Base-by-base conservation (phyloP, 2,888 invertebrate genomes). In the Beris chalybata region DNA sequence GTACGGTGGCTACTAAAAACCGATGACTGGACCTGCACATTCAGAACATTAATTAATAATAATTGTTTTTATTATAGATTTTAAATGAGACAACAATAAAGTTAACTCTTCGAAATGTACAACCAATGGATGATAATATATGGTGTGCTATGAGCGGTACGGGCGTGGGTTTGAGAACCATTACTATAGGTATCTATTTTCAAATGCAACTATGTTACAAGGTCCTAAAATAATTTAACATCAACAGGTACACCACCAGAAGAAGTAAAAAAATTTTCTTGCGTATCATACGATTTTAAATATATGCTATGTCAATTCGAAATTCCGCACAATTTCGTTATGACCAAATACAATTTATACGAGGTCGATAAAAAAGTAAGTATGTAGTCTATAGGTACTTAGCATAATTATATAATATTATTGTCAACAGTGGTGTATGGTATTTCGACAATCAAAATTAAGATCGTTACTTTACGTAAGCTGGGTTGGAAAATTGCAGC, bases 221-320 rank as follows among this genome's bases (percentile, higher is more conserved):
- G 22, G 22, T 3, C 3, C 22, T 22, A 22, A 22, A 38, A 38
- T 38, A 38, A 38, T 44, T 29, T 43, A 38, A 47, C 47, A 38
- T 44, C 66, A 66, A 50, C 82, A 59, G 86, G 85, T 48, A 80
- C 82, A 48, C 82, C 84, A 64, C 93, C 93, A 0, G 76, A 82
- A 67, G 78, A 83, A 71, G 88, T 92, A 3, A 78, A 81, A 7
- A 86, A 91, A 76, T 92, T 94, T 74, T 81, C 81, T 31, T 95
- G 94, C 75, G 79, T 87, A 57, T 89, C 91, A 11, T 82, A 85
- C 70, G 91, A 93, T 76, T 89, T 90, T 81, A 85, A 89, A 63
- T 85, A 85, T 72, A 80, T 94, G 71, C 88, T 85, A 12, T 95
- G 94, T 76, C 84, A 86, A 2, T 94, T 93, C 89, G 85, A 84